Evolutionary conservation across 2,797 vertebrate species (phyloP).

Genomic region (Notolepis coatsorum): DNA sequence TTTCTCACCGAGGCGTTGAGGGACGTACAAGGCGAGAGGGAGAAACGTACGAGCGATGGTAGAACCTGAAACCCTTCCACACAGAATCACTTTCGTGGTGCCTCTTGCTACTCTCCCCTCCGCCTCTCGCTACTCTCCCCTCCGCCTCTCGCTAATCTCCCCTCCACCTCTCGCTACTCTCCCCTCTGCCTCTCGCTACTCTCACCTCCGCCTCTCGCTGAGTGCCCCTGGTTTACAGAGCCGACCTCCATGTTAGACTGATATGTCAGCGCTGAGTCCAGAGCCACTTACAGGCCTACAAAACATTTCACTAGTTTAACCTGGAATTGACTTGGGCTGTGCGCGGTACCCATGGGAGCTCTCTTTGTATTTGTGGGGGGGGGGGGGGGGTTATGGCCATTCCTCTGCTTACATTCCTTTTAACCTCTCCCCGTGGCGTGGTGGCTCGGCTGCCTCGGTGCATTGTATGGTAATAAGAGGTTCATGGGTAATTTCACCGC

Average conservation of each 20-base stretch:
- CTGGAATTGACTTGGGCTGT: constrained; percentile 2
- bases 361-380: constrained; percentile 17
- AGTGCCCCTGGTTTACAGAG: constrained; percentile 1
- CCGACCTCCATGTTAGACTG: constrained; percentile 46
- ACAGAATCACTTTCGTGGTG: constrained; percentile 23
- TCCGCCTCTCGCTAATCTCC: too few species aligned
- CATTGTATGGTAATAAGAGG: constrained; percentile 41
- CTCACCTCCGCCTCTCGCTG: too few species aligned
- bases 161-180: constrained; percentile 15
- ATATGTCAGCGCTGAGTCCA: constrained; percentile 14
- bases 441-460: constrained; percentile 46
- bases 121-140: constrained; percentile 15
- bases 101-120: constrained; percentile 15
- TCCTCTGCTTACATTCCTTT: constrained; percentile 30
- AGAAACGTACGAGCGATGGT: too few species aligned
- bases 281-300: constrained; percentile 30
- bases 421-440: constrained; percentile 27
- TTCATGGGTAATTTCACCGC: constrained; percentile 71
- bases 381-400: constrained; percentile 31
- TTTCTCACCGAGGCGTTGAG: constrained; percentile 6
- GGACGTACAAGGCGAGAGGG: neutral
- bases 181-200: constrained; percentile 11
- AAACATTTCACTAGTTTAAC: constrained; percentile 36
- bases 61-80: too few species aligned
- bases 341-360: constrained; percentile 4